phyloP scores from a whole-genome alignment of 2,888 invertebrate species.

The Chironomus tentans region DNA sequence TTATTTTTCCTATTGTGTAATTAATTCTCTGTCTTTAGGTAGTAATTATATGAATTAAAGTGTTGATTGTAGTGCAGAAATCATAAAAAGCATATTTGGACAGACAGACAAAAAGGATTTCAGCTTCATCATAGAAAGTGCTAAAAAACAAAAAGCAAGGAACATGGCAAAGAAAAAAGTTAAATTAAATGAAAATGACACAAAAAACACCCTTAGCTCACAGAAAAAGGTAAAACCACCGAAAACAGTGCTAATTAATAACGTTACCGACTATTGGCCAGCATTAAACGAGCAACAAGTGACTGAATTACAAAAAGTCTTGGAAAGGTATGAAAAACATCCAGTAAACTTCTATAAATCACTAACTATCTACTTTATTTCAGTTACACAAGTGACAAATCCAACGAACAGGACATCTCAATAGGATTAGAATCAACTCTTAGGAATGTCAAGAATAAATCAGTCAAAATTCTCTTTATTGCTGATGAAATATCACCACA shows the following conservation, averaged over 20 bases:
- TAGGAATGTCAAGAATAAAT: not conserved
- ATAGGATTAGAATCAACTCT: conserved; percentile 10
- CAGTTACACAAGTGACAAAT: not conserved
- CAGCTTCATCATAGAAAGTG: not conserved
- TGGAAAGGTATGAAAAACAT: not conserved
- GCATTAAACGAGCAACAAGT: not conserved
- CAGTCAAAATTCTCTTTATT: not conserved
- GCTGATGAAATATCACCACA: not conserved
- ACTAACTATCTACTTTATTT: not conserved
- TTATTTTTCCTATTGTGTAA: no score
- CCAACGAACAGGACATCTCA: not conserved
- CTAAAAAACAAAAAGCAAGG: not conserved
- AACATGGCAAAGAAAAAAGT: not conserved
- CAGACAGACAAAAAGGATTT: no score
- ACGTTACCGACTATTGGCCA: conserved; percentile 14
- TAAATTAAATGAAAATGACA: not conserved
- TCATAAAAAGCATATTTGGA: no score
- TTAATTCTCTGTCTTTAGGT: no score
- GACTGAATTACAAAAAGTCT: not conserved
- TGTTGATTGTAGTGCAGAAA: no score
- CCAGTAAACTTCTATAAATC: not conserved
- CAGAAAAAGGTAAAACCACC: not conserved
- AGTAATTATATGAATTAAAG: no score
- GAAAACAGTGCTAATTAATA: conserved; percentile 5
- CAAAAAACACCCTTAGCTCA: not conserved